These are phyloP conservation scores for Scotopteryx bipunctaria DNA, from an alignment of 2,888 invertebrate species.

Conservation along the genomic window DNA sequence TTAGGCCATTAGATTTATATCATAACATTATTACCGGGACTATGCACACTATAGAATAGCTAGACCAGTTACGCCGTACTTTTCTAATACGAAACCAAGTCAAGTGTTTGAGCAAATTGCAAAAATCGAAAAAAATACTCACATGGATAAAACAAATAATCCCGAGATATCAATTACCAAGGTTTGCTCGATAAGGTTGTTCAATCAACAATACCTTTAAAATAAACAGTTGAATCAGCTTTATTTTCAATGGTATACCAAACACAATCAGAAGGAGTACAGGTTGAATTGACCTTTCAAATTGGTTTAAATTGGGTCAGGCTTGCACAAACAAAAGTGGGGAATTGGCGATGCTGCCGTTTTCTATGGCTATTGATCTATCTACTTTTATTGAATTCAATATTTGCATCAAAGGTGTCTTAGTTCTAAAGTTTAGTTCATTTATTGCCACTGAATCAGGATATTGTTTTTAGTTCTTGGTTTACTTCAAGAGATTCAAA, in stretches of 20 bases:
- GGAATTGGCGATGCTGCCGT: conserved; percentile 59
- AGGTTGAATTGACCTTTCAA: conserved; percentile 74
- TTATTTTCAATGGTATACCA: conserved; percentile 65
- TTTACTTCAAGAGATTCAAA: too few species aligned
- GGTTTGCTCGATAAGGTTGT: conserved; percentile 23
- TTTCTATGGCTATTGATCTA: conserved; percentile 55
- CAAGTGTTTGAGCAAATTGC: too few species aligned
- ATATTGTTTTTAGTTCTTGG: too few species aligned
- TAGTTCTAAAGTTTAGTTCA: too few species aligned
- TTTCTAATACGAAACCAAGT: background rate
- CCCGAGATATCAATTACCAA: conserved; percentile 26
- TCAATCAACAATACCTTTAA: conserved; percentile 46
- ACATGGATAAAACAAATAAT: background rate
- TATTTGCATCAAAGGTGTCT: conserved; percentile 39
- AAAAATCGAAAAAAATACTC: background rate
- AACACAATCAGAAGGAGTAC: conserved; percentile 74
- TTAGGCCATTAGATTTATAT: too few species aligned
- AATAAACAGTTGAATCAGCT: conserved; percentile 59
- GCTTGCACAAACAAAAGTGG: conserved; percentile 70
- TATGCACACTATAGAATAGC: too few species aligned
- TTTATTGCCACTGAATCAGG: too few species aligned
- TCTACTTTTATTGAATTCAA: conserved; percentile 55
- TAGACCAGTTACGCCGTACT: too few species aligned
- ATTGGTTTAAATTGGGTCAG: conserved; percentile 76
- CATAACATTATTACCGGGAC: too few species aligned